Evolutionary conservation across 2,797 vertebrate species (phyloP).

Genomic region (Pangasius macronema): DNA sequence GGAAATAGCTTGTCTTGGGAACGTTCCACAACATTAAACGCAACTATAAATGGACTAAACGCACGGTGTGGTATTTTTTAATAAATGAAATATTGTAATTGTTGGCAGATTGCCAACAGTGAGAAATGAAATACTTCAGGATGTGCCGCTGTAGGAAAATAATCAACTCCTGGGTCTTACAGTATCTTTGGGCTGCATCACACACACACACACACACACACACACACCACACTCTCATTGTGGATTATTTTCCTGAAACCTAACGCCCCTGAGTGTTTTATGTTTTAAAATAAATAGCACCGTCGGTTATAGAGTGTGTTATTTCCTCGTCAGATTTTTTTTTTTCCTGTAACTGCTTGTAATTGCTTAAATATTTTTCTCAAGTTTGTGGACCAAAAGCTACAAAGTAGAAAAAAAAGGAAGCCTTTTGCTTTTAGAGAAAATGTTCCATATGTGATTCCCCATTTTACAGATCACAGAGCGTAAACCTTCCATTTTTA

Average conservation of each 20-base stretch:
- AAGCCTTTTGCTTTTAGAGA: background rate
- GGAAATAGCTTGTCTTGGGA: background rate
- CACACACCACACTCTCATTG: background rate
- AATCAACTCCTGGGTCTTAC: background rate
- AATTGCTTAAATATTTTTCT: background rate
- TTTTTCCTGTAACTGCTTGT: background rate
- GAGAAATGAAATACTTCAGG: background rate
- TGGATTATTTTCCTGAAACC: background rate
- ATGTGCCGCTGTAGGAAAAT: background rate
- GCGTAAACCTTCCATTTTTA: background rate
- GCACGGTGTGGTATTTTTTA: background rate
- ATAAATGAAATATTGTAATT: background rate
- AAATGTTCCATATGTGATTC: background rate
- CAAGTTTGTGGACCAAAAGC: background rate
- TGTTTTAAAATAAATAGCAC: background rate
- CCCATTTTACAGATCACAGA: background rate
- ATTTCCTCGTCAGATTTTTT: background rate
- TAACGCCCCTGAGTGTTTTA: background rate
- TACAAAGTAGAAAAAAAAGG: background rate
- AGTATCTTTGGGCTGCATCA: background rate
- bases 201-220: too few species aligned
- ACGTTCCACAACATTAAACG: background rate
- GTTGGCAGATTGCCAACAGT: background rate
- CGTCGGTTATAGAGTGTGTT: background rate
- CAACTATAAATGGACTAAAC: background rate